These are phyloP conservation scores for Amblyteles armatorius DNA, from an alignment of 2,888 invertebrate genomes.

Conservation along the genomic window DNA sequence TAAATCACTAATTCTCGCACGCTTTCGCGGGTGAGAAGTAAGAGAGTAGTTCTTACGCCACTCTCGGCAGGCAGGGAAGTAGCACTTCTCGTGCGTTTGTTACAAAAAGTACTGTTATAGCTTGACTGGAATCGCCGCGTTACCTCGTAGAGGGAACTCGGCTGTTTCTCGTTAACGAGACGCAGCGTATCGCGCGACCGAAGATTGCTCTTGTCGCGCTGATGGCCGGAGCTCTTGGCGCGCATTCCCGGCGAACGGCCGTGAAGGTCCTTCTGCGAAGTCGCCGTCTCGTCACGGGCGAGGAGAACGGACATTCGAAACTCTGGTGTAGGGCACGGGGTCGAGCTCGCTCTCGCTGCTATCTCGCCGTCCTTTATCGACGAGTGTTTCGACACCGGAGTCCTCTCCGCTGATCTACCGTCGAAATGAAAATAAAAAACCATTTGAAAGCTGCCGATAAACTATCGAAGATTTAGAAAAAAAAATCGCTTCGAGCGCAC, in stretches of 20 bases:
- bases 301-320: slow-evolving; percentile 91
- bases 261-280: slow-evolving; percentile 81
- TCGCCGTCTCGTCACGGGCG: slow-evolving; percentile 87
- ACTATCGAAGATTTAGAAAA: not conserved
- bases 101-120: too few species aligned
- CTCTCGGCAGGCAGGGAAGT: too few species aligned
- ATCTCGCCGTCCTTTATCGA: slow-evolving; percentile 80
- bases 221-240: slow-evolving; percentile 78
- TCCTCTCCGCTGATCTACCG: slow-evolving; percentile 80
- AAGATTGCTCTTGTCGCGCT: slow-evolving; percentile 81
- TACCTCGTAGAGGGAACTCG: slow-evolving; percentile 80
- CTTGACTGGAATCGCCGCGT: slow-evolving; percentile 11
- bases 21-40: too few species aligned
- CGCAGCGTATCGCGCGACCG: slow-evolving; percentile 86
- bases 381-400: slow-evolving; percentile 80
- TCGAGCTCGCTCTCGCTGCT: slow-evolving; percentile 74
- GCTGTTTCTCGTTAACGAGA: slow-evolving; percentile 87
- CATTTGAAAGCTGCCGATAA: not conserved
- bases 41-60: too few species aligned
- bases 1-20: too few species aligned
- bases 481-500: slow-evolving; percentile 59
- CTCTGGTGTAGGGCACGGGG: slow-evolving; percentile 85
- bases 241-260: slow-evolving; percentile 80
- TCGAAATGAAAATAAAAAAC: not conserved
- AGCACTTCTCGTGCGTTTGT: too few species aligned